Base-by-base conservation (phyloP, 2,888 invertebrate genomes). In the Cephonodes hylas region DNA sequence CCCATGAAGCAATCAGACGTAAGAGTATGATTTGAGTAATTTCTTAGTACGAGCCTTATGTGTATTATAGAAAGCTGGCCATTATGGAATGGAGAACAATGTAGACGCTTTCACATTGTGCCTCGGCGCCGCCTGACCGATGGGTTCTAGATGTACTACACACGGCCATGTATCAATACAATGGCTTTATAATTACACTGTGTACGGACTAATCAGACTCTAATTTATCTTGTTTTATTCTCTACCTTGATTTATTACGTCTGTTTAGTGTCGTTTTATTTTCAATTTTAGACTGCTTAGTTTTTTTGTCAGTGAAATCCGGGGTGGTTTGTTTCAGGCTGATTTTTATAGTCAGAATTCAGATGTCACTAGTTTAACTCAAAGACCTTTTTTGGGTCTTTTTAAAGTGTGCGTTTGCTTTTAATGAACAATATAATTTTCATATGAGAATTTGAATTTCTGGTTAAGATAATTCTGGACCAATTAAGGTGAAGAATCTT, bases 41-140 rank as follows among this genome's bases (percentile, higher is more conserved):
- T 31, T 53, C 53, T 53, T 8, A 53, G 53, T 53, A 53, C 53
- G 18, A 53, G 31, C 53, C 53, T 53, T 53, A 31, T 45, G 31
- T 53, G 27, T 53, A 38, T 38, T 3, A 53, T 53, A 31, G 53
- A 53, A 53, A 53, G 53, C 53, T 18, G 3, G 8, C 18, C 53
- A 31, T 53, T 53, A 53, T 15, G 27, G 53, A 31, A 27, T 15
- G 60, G 64, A 61, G 48, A 69, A 67, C 71, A 71, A 67, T 68
- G 46, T 60, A 61, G 10, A 15, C 27, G 27, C 53, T 53, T 53
- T 53, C 53, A 53, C 53, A 53, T 53, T 53, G 18, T 48, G 15
- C 25, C 48, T 31, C 38, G 3, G 46, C 46, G 6, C 31, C 10
- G 53, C 15, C 31, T 53, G 31, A 31, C 27, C 53, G 31, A 53